Conservation (phyloP, 2,797 vertebrate species). For the Pantherophis vulpinus region DNA sequence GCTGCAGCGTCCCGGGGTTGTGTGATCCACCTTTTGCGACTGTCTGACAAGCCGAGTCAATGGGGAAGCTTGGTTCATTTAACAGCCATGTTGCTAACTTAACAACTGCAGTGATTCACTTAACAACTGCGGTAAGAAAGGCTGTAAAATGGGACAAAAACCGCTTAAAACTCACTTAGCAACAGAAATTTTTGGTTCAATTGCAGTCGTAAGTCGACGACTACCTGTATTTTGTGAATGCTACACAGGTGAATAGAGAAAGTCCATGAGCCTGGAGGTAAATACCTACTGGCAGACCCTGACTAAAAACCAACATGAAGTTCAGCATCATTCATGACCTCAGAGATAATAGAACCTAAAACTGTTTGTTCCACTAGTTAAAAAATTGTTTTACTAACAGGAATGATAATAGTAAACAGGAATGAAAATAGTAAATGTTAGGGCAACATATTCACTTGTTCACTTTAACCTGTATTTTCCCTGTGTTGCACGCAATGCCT, state of each 20-base stretch:
- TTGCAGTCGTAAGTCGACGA: background rate
- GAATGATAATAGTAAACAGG: background rate
- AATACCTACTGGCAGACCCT: background rate
- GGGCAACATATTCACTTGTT: background rate
- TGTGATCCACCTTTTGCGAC: background rate
- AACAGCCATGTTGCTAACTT: background rate
- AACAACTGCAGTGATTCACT: background rate
- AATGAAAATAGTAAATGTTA: background rate
- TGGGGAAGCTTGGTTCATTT: background rate
- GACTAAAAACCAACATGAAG: background rate
- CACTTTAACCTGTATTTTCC: background rate
- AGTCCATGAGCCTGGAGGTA: background rate
- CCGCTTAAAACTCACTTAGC: background rate
- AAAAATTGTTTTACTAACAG: background rate
- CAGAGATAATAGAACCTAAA: background rate
- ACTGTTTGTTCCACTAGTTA: background rate
- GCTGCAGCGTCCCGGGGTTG: background rate
- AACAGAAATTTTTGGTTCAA: background rate
- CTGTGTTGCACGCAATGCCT: slow-evolving; percentile 24
- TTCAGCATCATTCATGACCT: background rate
- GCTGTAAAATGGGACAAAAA: background rate
- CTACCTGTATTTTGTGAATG: background rate
- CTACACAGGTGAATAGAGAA: background rate
- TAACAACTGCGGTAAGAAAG: background rate
- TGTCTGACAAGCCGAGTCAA: background rate